Evolutionary conservation across 2,797 vertebrate genomes (phyloP), one percentile per base, ranked within the genome.

Genomic region (Cygnus olor): DNA sequence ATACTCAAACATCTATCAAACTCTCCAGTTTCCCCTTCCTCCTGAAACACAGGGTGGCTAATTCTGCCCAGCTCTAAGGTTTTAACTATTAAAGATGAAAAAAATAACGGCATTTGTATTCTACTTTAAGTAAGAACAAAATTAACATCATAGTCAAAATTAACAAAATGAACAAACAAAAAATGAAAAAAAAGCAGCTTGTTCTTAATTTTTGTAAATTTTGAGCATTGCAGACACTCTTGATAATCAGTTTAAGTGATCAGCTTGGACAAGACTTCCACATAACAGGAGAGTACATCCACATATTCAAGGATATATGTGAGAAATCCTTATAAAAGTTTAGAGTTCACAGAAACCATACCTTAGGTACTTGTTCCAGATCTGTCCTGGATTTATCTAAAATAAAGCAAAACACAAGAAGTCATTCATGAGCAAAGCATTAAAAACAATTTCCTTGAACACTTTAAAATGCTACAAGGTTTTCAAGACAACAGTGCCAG

Each of bases 291-390:
- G 10, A 64, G 7, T 20, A 45, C 22, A 57, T 61, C 63, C 9
- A 57, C 20, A 42, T 45, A 84, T 34, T 28, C 74, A 77, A 21
- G 15, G 76, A 21, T 49, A 66, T 15, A 45, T 0, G 8, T 21
- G 16, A 90, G 22, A 87, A 94, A 82, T 51, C 74, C 25, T 88
- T 85, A 66, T 61, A 71, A 85, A 82, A 94, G 54, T 25, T 94
- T 80, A 49, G 5, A 79, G 14, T 19, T 17, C 74, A 70, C 45
- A 71, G 57, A 81, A 90, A 54, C 56, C 93, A 96, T 98, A 99
- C 99, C 99, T 99, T 99, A 88, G 99, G 99, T 97, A 99, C 99
- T 98, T 99, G 99, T 64, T 99, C 99, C 97, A 99, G 98, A 98
- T 99, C 99, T 74, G 98, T 98, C 98, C 98, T 98, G 96, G 99